Conservation (phyloP, 2,888 invertebrate species). For the Salpingus planirostris region DNA sequence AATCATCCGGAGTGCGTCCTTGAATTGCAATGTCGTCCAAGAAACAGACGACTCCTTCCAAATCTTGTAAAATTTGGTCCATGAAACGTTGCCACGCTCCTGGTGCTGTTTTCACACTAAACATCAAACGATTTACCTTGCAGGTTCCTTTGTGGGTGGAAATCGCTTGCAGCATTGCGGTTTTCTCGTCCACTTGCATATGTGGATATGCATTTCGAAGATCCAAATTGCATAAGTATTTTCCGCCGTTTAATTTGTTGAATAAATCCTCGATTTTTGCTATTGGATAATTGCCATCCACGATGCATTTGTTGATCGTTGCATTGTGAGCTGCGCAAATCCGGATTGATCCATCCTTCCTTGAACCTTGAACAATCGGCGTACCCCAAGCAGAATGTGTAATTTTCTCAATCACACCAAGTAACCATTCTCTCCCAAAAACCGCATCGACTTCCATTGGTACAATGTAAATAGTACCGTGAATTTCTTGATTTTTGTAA, state of each 20-base stretch:
- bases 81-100: conserved; percentile 26
- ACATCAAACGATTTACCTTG: conserved; percentile 26
- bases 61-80: conserved; percentile 24
- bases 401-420: not conserved
- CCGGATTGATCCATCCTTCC: not conserved
- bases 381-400: not conserved
- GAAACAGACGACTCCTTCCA: conserved; percentile 25
- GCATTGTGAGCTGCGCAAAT: conserved; percentile 2
- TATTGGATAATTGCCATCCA: conserved; percentile 1
- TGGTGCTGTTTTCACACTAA: conserved; percentile 25
- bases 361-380: not conserved
- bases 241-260: conserved; percentile 1
- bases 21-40: conserved; percentile 27
- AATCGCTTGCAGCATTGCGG: not conserved
- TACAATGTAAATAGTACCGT: not conserved
- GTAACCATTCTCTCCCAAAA: conserved; percentile 2
- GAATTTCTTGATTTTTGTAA: conserved; percentile 1
- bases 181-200: conserved; percentile 1
- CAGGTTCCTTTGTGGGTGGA: not conserved
- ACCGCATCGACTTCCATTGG: conserved; percentile 1
- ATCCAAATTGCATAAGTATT: conserved; percentile 3
- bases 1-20: conserved; percentile 13
- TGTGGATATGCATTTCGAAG: conserved; percentile 2
- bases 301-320: conserved; percentile 1
- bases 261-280: conserved; percentile 4